Conservation (phyloP, 1,140 invertebrate species). For the Drosophila jambulina region DNA sequence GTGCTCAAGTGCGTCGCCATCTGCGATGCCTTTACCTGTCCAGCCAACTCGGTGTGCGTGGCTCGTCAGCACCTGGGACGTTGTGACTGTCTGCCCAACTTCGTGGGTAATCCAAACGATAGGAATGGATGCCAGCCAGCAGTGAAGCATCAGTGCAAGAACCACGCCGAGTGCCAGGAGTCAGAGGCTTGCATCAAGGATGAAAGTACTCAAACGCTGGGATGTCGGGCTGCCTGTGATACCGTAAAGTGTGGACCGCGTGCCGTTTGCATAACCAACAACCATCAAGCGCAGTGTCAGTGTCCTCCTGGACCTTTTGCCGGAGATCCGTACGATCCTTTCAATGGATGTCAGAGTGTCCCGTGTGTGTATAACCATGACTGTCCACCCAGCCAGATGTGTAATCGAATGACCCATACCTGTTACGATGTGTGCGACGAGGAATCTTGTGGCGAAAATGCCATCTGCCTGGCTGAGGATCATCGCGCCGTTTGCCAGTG, state of each 20-base stretch:
- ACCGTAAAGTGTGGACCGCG: constrained; percentile 92
- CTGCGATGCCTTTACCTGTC: constrained; percentile 92
- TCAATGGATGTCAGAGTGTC: constrained; percentile 91
- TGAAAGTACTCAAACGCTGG: constrained; percentile 84
- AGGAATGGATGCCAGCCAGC: constrained; percentile 92
- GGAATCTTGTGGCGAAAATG: constrained; percentile 93
- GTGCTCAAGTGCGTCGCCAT: constrained; percentile 92
- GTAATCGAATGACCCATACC: constrained; percentile 92
- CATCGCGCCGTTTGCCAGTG: constrained; percentile 93
- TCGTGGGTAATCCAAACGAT: constrained; percentile 94
- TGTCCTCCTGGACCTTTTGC: constrained; percentile 93
- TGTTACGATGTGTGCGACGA: constrained; percentile 93
- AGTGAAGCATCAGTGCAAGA: constrained; percentile 90
- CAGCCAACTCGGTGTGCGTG: constrained; percentile 92
- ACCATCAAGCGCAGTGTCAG: constrained; percentile 94
- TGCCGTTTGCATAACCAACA: constrained; percentile 93
- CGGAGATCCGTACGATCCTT: constrained; percentile 92
- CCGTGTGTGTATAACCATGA: constrained; percentile 94
- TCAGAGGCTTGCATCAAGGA: constrained; percentile 89
- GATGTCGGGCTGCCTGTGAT: constrained; percentile 92
- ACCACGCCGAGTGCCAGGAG: constrained; percentile 93
- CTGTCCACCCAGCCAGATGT: constrained; percentile 91
- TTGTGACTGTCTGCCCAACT: constrained; percentile 93
- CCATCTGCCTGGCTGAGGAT: constrained; percentile 94
- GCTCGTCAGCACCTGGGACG: constrained; percentile 90